Base-by-base conservation (phyloP, 2,888 invertebrate species). In the Smittia sp. region DNA sequence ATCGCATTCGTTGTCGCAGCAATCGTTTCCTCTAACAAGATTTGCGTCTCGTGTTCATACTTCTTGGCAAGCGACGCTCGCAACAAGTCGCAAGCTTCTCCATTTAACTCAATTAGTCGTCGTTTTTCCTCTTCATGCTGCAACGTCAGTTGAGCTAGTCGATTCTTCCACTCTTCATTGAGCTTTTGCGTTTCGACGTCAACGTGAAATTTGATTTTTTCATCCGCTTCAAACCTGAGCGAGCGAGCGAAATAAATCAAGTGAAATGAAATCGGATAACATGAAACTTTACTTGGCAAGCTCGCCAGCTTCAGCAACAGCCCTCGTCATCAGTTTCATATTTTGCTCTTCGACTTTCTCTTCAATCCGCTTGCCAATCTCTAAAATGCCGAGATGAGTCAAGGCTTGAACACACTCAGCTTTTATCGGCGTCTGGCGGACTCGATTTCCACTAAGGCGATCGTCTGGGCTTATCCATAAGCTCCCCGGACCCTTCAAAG, bases 391-490 rank as follows among this genome's bases (percentile, higher is more conserved):
- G 13, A 18, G 18, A 58, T 70, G 70, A 18, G 70, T 70, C 1
- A 70, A 9, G 1, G 70, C 70, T 54, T 70, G 52, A 7, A 70
- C 11, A 15, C 54, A 24, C 2, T 54, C 52, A 18, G 54, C 1
- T 18, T 54, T 11, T 15, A 18, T 18, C 13, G 54, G 54, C 32
- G 54, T 70, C 52, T 54, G 25, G 11, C 24, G 27, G 54, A 70
- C n/a, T 24, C 20, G 32, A 15, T 63, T 24, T 1, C 18, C 67
- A 22, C 18, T n/a, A 18, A 22, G 24, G 11, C 68, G 46, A 32
- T 70, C 70, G 4, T 32, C 54, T 6, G 70, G 70, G 32, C 54
- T 54, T n/a, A 54, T 70, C 70, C 70, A 70, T 18, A 70, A 13
- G 7, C n/a, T 54, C 18, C 20, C 70, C 1, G 70, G 70, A 11